Conservation (phyloP, 1,140 invertebrate genomes). For the Bombus pyrosoma region DNA sequence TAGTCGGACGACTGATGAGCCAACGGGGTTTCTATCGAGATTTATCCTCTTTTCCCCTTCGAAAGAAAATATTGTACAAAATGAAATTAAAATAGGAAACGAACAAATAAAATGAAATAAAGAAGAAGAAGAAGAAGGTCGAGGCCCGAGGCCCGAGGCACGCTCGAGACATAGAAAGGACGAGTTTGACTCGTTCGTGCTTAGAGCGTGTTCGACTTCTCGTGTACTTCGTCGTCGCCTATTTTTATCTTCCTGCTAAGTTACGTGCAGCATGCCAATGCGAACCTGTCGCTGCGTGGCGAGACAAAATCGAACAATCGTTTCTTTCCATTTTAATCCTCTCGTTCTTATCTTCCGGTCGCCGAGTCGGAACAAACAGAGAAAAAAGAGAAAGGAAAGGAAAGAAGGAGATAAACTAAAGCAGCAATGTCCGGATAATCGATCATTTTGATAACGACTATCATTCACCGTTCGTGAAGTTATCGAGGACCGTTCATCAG, state of each 20-base stretch:
- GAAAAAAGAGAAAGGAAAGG: neutral
- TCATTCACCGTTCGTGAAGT: neutral
- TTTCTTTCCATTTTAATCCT: slow-evolving; percentile 29
- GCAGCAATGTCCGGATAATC: neutral
- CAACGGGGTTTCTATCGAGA: slow-evolving; percentile 61
- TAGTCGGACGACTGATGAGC: slow-evolving; percentile 43
- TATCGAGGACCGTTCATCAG: neutral
- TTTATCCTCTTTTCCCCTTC: slow-evolving; percentile 14
- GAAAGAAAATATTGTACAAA: slow-evolving; percentile 44
- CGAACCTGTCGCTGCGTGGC: neutral
- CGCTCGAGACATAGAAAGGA: neutral
- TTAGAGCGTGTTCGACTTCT: slow-evolving; percentile 47
- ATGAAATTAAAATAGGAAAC: slow-evolving; percentile 16
- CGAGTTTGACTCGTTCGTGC: slow-evolving; percentile 29
- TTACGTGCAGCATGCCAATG: slow-evolving; percentile 43
- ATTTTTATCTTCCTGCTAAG: slow-evolving; percentile 65
- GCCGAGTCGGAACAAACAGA: neutral
- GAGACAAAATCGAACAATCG: neutral
- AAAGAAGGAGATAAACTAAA: neutral
- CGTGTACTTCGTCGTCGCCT: slow-evolving; percentile 45
- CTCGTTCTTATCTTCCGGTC: neutral
- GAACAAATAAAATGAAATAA: neutral
- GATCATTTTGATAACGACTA: neutral
- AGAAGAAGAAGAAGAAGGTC: neutral
- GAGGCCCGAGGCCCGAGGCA: neutral